These are phyloP conservation scores for Columba janthina DNA, from an alignment of 2,113 vertebrate genomes.

Conservation along the genomic window DNA sequence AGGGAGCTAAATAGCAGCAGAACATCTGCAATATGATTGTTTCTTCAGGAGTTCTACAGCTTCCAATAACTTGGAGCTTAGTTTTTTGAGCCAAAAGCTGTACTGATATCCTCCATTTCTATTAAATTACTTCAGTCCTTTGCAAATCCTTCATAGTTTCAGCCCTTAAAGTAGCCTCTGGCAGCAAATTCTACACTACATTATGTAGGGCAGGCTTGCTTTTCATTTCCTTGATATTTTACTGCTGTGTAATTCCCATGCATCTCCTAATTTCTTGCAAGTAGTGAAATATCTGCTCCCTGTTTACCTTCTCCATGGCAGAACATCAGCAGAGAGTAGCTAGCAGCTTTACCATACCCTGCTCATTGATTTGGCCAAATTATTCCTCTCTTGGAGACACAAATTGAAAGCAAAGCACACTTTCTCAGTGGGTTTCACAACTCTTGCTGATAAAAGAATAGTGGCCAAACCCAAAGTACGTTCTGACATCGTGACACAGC, in stretches of 20 bases:
- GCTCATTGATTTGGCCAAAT: fast-evolving
- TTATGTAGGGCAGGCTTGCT: neutral
- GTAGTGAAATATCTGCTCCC: neutral
- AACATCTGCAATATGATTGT: neutral
- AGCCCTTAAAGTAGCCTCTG: neutral
- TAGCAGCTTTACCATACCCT: neutral
- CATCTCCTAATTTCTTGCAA: neutral
- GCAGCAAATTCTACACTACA: neutral
- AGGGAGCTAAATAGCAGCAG: neutral
- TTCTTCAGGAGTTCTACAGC: neutral
- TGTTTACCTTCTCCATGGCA: neutral
- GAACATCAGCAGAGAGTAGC: neutral
- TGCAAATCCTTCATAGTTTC: neutral
- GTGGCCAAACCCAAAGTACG: neutral
- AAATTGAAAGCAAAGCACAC: fast-evolving
- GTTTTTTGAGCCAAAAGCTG: neutral
- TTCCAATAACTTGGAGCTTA: neutral
- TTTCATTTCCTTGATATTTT: neutral
- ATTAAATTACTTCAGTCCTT: neutral
- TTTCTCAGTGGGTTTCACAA: neutral
- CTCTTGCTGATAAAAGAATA: neutral
- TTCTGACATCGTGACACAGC: neutral
- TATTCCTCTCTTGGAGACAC: neutral
- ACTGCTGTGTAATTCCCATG: neutral
- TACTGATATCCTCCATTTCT: neutral